Conservation (phyloP, 2,888 invertebrate species). For the Saturnia japonica region DNA sequence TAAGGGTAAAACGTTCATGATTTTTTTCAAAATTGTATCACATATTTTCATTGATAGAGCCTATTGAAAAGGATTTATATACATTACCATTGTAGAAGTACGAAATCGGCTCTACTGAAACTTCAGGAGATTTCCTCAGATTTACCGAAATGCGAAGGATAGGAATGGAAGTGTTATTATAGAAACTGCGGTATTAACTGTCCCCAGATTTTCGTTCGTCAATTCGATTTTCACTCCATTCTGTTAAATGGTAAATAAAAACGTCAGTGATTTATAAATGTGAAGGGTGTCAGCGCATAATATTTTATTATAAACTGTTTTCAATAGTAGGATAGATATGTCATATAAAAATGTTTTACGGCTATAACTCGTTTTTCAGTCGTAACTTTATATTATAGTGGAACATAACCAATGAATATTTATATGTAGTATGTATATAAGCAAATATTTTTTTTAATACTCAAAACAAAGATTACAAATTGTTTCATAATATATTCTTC, state of each 20-base stretch:
- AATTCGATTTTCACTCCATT: constrained; percentile 19
- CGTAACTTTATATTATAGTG: no score
- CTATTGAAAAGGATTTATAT: constrained; percentile 4
- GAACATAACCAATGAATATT: no score
- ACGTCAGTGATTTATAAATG: not conserved
- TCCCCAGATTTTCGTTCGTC: constrained; percentile 4
- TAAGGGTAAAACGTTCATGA: not conserved
- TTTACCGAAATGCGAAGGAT: constrained; percentile 23
- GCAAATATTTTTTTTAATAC: no score
- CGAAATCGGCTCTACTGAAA: constrained; percentile 6
- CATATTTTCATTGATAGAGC: not conserved
- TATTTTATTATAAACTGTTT: not conserved
- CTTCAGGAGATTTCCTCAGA: constrained; percentile 4
- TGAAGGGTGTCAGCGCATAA: not conserved
- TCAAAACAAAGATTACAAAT: no score
- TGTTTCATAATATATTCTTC: no score
- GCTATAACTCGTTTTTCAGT: no score
- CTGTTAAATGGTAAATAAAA: not conserved
- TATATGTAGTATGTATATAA: no score
- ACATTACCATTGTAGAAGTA: constrained; percentile 3
- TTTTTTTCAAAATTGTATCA: not conserved
- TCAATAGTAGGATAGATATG: no score
- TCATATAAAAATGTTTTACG: no score
- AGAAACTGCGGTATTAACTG: constrained; percentile 13
- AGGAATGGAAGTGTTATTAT: constrained; percentile 19